Conservation (phyloP, 37 sponge, comb jelly and placozoan genomes). For the Dysidea cf. avara region DNA sequence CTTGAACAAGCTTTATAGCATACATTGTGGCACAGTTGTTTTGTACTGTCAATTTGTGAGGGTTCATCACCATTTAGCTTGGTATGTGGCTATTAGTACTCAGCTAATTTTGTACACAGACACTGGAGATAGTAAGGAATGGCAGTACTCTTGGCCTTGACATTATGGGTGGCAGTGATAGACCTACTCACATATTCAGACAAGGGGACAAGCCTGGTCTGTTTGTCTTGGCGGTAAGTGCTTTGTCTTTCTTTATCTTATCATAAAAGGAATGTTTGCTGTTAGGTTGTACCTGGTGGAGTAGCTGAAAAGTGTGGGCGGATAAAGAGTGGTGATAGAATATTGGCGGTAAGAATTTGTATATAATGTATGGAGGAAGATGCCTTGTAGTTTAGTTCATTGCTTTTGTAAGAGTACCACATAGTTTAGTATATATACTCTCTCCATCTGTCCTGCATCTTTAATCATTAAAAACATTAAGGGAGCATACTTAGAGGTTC, state of each 20-base stretch:
- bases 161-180: conserved; percentile 78
- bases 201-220: conserved; percentile 79
- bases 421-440: too few species aligned
- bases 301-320: not conserved
- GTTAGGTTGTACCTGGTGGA: conserved; percentile 10
- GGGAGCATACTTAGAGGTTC: too few species aligned
- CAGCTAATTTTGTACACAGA: conserved; percentile 4
- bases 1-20: too few species aligned
- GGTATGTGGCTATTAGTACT: too few species aligned
- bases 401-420: too few species aligned
- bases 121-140: conserved; percentile 24
- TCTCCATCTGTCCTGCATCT: too few species aligned
- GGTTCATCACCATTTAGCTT: too few species aligned
- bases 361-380: too few species aligned
- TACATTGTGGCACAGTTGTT: too few species aligned
- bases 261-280: not conserved
- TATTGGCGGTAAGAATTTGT: conserved; percentile 22
- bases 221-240: conserved; percentile 52
- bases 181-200: conserved; percentile 75
- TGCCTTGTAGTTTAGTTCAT: not conserved
- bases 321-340: conserved; percentile 2
- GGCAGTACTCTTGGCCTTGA: conserved; percentile 52
- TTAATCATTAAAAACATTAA: too few species aligned
- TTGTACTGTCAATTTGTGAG: too few species aligned
- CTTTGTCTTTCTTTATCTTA: too few species aligned